Base-by-base conservation (phyloP, 2,113 vertebrate species). In the Casuarius casuarius region DNA sequence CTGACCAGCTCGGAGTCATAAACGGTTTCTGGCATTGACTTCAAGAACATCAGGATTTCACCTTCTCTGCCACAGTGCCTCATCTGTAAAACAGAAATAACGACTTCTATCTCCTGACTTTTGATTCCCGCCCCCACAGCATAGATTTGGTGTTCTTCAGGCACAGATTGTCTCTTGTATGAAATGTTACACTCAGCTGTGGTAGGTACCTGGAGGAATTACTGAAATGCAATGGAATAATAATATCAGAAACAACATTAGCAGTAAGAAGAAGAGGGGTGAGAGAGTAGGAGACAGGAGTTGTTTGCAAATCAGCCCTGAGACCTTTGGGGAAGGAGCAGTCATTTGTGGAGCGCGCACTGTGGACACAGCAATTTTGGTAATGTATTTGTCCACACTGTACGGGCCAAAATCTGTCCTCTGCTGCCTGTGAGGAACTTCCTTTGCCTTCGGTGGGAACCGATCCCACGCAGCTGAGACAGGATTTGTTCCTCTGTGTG, bases 331-430 rank as follows among this genome's bases (percentile, higher is more conserved):
- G 84, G 82, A 78, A n/a, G 73, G 16, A 65, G 44, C 31, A 82
- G 68, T 5, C 3, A 0, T 9, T 52, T 35, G 49, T 2, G 8
- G n/a, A 56, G 26, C 15, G 52, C 0, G 0, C 9, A 4, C 21
- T 31, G 46, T 1, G 14, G 54, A 44, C 76, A 73, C 49, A 70
- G 72, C 33, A 62, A 51, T n/a, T 44, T 12, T 73, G 74, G 76
- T 25, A 66, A 58, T 8, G 33, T 42, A 77, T 71, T 9, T 49
- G 12, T 15, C 25, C 54, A 13, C 10, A 19, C 79, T 84, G 9
- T 4, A 46, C 10, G 12, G 86, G 59, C 28, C n/a, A 80, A 87
- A 79, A 56, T 48, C 71, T 87, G 62, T 31, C 31, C 44, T 40
- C 77, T 70, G 31, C 28, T 51, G 38, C 29, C 35, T 12, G 2